Conservation (phyloP, 1,140 invertebrate genomes). For the Philaenus spumarius region DNA sequence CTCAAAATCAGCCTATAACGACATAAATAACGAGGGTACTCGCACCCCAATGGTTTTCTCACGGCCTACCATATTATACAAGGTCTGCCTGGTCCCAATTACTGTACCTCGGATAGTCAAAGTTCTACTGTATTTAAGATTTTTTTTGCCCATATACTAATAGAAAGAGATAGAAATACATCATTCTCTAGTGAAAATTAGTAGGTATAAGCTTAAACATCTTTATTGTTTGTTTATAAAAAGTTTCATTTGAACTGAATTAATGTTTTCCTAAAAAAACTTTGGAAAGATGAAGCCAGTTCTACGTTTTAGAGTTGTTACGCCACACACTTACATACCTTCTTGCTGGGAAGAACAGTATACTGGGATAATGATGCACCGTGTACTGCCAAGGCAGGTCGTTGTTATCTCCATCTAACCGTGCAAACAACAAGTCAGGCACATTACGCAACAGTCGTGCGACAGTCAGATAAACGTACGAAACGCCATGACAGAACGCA, state of each 20-base stretch:
- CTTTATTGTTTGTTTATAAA: background rate
- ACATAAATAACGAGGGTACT: no score
- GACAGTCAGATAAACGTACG: slow-evolving; percentile 54
- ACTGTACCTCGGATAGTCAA: no score
- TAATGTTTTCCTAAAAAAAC: background rate
- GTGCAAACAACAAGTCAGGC: slow-evolving; percentile 50
- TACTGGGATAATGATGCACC: slow-evolving; percentile 62
- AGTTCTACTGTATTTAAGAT: no score
- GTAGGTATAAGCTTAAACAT: background rate
- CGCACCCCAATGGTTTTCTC: no score
- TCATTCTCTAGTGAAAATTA: background rate
- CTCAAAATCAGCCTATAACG: no score
- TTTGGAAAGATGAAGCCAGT: background rate
- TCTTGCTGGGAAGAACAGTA: slow-evolving; percentile 63
- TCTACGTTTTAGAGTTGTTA: slow-evolving; percentile 15
- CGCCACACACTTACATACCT: slow-evolving; percentile 43
- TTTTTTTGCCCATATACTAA: background rate
- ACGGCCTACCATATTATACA: no score
- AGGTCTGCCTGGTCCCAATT: no score
- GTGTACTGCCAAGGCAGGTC: slow-evolving; percentile 77
- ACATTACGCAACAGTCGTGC: slow-evolving; percentile 53
- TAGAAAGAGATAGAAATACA: background rate
- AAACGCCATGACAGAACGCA: slow-evolving; percentile 61
- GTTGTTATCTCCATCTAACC: slow-evolving; percentile 72
- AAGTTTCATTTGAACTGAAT: background rate